Base-by-base conservation (phyloP, 2,888 invertebrate species). In the Syrista parreyssii region DNA sequence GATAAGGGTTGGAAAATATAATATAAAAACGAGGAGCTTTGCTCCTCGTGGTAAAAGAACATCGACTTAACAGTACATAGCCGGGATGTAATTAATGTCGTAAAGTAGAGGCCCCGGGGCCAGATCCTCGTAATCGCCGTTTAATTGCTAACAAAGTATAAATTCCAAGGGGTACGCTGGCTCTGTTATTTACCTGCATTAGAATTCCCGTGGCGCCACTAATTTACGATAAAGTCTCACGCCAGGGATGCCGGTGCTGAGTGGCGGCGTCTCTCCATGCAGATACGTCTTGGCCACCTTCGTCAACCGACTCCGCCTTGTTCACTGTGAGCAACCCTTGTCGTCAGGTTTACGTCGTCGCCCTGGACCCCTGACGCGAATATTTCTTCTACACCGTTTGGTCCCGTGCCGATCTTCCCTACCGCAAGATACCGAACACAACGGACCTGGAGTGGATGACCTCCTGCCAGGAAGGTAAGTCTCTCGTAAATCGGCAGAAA, bases 111-210 rank as follows among this genome's bases (percentile, higher is more conserved):
- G 33, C 36, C n/a, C 74, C 36, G 31, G 23, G 76, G 31, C 76
- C 76, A 68, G 75, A 31, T 75, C 34, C 75, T 71, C 68, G 35
- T 30, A 77, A 79, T 75, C 40, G 79, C 81, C 82, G 82, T 84
- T 84, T 85, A 85, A 87, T 86, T 84, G 84, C 81, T 81, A 79
- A 75, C 82, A 79, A 84, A 81, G 81, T 82, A 83, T 86, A 83
- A 84, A 87, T 86, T 81, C 80, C 82, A 78, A 55, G 78, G 80
- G 72, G 75, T 68, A 68, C 35, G 33, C 76, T 2, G 1, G 55
- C 75, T 12, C 78, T 79, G 82, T 81, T 82, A 82, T 81, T 82
- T 81, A 85, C 85, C 84, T 82, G 82, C 84, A 85, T 85, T 82
- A 81, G 83, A 86, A 87, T 86, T 84, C 86, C 84, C 68, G 78